Percentiles rank a stretch among this genome's conserved stretches.
Conservation (phyloP, 92 coral and sea anemone genomes). For the Phenganax subtilis region DNA sequence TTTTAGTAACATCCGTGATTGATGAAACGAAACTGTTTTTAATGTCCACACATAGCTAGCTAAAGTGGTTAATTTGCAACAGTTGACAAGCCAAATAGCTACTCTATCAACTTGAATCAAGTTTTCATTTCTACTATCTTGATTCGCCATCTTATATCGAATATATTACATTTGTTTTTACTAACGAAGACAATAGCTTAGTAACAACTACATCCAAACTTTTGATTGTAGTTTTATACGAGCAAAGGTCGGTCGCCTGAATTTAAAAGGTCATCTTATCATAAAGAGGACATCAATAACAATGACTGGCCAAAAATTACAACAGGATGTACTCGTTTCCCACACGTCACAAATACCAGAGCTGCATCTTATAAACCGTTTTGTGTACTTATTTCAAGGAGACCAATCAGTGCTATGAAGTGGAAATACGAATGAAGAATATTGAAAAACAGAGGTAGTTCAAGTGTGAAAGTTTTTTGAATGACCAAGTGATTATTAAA, state of each 20-base stretch:
- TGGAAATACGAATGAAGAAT: background rate
- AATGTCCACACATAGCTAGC: no score
- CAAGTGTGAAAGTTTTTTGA: constrained; percentile 34
- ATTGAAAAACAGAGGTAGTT: background rate
- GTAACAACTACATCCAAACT: background rate
- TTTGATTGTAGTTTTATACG: background rate
- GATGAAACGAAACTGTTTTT: no score
- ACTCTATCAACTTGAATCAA: no score
- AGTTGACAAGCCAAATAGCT: no score
- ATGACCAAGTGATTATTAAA: constrained; percentile 40
- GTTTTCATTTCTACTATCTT: no score
- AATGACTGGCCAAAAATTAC: background rate
- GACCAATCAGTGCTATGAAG: background rate
- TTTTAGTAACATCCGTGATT: no score
- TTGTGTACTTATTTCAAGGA: background rate
- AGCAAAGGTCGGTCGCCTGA: constrained; percentile 11
- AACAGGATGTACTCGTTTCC: background rate
- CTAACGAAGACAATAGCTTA: background rate
- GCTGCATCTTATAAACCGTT: background rate
- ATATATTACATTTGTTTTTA: background rate
- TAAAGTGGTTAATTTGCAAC: no score
- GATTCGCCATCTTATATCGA: background rate
- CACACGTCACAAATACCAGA: background rate
- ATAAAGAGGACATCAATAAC: background rate
- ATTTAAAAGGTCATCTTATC: constrained; percentile 7